These are phyloP conservation scores for Leucozona laternaria DNA, from an alignment of 2,888 invertebrate genomes.

Conservation along the genomic window DNA sequence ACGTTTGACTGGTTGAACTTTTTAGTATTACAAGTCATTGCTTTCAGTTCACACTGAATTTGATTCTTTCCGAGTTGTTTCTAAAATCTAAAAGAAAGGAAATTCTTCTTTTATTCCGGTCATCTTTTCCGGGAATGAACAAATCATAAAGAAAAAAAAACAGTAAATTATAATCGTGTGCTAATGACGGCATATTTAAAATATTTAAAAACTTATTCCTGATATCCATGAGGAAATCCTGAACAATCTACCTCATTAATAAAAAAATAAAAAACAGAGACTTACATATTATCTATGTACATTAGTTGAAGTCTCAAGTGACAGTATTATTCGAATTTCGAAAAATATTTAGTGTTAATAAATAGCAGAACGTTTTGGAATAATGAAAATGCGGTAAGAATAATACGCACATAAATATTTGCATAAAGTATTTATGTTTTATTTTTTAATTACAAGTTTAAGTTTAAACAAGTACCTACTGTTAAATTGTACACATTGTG, in stretches of 20 bases:
- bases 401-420: no score
- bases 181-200: conserved; percentile 23
- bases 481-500: background rate
- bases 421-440: background rate
- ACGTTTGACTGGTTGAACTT: conserved; percentile 50
- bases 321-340: background rate
- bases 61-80: background rate
- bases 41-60: conserved; percentile 43
- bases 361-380: conserved; percentile 34
- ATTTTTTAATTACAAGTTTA: background rate
- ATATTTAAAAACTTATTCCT: conserved; percentile 15
- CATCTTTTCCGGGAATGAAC: background rate
- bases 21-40: conserved; percentile 60
- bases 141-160: background rate
- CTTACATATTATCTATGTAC: background rate
- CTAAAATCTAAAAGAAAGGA: background rate
- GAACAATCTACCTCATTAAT: background rate
- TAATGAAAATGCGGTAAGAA: conserved; percentile 71
- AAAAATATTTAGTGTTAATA: conserved; percentile 24
- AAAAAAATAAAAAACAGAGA: conserved; percentile 6
- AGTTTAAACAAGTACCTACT: background rate
- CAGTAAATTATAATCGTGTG: conserved; percentile 27
- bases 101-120: background rate
- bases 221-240: background rate
- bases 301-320: background rate